Conservation (phyloP, 2,888 invertebrate genomes). For the Noctua fimbriata region DNA sequence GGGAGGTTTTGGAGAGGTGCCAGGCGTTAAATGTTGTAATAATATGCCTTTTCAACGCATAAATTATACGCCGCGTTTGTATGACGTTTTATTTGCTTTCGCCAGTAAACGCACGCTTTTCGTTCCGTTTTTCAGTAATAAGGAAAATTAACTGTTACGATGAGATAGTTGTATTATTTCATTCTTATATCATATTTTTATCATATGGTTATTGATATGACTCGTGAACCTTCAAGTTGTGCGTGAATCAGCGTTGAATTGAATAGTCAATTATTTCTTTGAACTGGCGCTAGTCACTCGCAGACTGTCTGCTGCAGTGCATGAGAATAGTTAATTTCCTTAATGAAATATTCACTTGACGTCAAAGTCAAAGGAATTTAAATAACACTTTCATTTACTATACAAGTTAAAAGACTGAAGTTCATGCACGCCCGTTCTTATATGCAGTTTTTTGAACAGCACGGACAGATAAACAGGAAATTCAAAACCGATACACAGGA, state of each 20-base stretch:
- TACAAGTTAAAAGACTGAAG: background rate
- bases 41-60: slow-evolving; percentile 50
- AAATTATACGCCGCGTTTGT: slow-evolving; percentile 38
- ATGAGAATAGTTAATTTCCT: slow-evolving; percentile 46
- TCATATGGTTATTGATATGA: slow-evolving; percentile 2
- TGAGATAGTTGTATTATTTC: background rate
- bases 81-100: slow-evolving; percentile 11
- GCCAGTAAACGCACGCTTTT: background rate
- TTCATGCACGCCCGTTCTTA: background rate
- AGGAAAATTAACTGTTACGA: background rate
- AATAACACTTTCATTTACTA: slow-evolving; percentile 21
- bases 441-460: background rate
- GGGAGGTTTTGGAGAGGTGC: slow-evolving; percentile 69
- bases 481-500: slow-evolving; percentile 12
- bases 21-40: slow-evolving; percentile 62
- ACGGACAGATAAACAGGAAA: background rate
- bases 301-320: slow-evolving; percentile 26
- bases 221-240: background rate
- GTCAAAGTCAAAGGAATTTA: slow-evolving; percentile 22
- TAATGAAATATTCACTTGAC: slow-evolving; percentile 42
- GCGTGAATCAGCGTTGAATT: slow-evolving; percentile 38
- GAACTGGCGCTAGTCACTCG: slow-evolving; percentile 45
- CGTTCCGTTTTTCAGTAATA: background rate
- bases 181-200: background rate
- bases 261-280: slow-evolving; percentile 42